Percentiles rank a stretch among this genome's conserved stretches.
Evolutionary conservation across 2,797 vertebrate species (phyloP).

Genomic region (Lophotriccus pileatus): DNA sequence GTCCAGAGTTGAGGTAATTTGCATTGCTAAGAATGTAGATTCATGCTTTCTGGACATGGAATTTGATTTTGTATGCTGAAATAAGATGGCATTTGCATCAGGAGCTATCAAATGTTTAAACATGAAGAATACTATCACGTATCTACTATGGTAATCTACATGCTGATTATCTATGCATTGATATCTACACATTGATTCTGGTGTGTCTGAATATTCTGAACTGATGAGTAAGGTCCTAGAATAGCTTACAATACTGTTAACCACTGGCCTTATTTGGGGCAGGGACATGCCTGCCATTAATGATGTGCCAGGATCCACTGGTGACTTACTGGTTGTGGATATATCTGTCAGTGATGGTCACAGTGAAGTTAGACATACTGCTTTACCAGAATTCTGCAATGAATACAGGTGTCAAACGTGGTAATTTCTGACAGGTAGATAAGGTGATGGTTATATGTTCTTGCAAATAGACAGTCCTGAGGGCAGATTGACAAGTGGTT

Average conservation of each 20-base stretch:
- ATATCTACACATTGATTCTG: background rate
- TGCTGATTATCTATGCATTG: no score
- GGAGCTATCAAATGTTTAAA: background rate
- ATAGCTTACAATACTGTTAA: background rate
- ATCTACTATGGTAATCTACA: background rate
- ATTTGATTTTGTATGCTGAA: background rate
- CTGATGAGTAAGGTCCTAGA: background rate
- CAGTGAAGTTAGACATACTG: fast-evolving
- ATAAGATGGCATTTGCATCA: background rate
- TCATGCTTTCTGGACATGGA: background rate
- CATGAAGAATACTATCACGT: background rate
- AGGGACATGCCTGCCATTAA: background rate
- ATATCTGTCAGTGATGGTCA: background rate
- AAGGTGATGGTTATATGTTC: background rate
- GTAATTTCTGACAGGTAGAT: background rate
- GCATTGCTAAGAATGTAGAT: background rate
- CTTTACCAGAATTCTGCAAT: background rate
- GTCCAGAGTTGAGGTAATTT: background rate
- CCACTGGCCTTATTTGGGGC: background rate
- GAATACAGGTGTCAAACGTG: background rate
- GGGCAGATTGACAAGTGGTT: background rate
- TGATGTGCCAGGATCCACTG: background rate
- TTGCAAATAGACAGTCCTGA: background rate
- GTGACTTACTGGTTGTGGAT: fast-evolving
- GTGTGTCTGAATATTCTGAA: background rate